Percentiles rank a stretch among this genome's conserved stretches.
phyloP scores from a whole-genome alignment of 2,113 vertebrate genomes.

The Nycticorax nycticorax region DNA sequence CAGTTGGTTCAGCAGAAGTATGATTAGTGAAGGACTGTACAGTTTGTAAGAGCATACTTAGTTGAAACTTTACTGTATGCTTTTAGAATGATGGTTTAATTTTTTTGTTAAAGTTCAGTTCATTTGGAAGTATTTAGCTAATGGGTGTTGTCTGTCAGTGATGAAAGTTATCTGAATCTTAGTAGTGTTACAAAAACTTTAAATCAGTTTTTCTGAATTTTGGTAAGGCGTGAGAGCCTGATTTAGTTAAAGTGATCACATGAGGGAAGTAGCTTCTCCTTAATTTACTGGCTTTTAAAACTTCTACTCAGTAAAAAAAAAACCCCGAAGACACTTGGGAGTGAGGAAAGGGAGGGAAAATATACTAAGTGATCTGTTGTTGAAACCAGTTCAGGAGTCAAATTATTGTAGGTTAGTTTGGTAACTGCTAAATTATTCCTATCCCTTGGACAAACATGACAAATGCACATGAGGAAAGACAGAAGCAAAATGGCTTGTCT shows the following conservation, averaged over 20 bases:
- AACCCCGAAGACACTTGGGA: background rate
- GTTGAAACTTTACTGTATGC: background rate
- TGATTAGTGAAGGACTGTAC: background rate
- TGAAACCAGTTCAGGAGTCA: background rate
- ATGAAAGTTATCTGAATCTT: background rate
- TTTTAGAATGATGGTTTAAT: background rate
- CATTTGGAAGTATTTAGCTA: background rate
- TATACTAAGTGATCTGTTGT: background rate
- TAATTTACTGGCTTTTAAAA: background rate
- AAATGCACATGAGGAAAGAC: accelerated
- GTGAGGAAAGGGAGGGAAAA: background rate
- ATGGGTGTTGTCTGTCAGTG: background rate
- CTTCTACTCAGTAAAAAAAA: background rate
- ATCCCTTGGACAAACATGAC: background rate
- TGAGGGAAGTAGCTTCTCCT: background rate
- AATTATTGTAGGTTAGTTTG: background rate
- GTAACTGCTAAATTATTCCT: background rate
- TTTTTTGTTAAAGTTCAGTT: background rate
- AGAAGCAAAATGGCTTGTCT: background rate
- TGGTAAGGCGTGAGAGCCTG: background rate
- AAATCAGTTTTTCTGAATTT: background rate
- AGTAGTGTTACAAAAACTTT: background rate
- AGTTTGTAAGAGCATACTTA: background rate
- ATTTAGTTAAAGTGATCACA: background rate
- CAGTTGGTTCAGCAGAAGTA: background rate